Conservation (phyloP, 2,113 vertebrate genomes). For the Cynocephalus volans region DNA sequence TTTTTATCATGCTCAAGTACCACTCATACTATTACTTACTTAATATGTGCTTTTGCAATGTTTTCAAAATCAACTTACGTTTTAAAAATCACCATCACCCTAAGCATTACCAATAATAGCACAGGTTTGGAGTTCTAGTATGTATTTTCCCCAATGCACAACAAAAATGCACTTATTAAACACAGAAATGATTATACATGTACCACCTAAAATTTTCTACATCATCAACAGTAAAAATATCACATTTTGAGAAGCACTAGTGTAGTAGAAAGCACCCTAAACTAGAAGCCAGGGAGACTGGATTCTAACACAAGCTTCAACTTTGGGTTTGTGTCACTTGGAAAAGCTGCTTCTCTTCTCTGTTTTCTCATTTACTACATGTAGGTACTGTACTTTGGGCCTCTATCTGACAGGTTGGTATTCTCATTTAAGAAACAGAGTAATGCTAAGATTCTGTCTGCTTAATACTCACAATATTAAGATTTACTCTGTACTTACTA, state of each 20-base stretch:
- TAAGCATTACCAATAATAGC: background rate
- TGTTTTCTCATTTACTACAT: background rate
- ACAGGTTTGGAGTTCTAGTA: slow-evolving; percentile 28
- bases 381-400: background rate
- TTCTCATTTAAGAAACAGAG: slow-evolving; percentile 25
- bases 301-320: background rate
- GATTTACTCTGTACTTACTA: background rate
- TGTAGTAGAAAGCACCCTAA: slow-evolving; percentile 10
- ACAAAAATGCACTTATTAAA: slow-evolving; percentile 3
- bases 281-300: background rate
- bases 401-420: background rate
- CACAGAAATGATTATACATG: background rate
- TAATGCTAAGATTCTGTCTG: slow-evolving; percentile 36
- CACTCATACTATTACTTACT: slow-evolving; percentile 46
- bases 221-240: slow-evolving; percentile 32
- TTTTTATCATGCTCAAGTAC: slow-evolving; percentile 53
- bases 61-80: slow-evolving; percentile 45
- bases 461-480: background rate
- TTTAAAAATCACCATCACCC: slow-evolving; percentile 27
- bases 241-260: slow-evolving; percentile 8
- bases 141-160: slow-evolving; percentile 1
- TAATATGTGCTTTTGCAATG: slow-evolving; percentile 14
- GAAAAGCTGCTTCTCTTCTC: slow-evolving; percentile 27
- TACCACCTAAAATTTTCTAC: slow-evolving; percentile 22
- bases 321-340: background rate